Evolutionary conservation across 2,888 invertebrate species (phyloP).

Genomic region (Eupithecia subfuscata): DNA sequence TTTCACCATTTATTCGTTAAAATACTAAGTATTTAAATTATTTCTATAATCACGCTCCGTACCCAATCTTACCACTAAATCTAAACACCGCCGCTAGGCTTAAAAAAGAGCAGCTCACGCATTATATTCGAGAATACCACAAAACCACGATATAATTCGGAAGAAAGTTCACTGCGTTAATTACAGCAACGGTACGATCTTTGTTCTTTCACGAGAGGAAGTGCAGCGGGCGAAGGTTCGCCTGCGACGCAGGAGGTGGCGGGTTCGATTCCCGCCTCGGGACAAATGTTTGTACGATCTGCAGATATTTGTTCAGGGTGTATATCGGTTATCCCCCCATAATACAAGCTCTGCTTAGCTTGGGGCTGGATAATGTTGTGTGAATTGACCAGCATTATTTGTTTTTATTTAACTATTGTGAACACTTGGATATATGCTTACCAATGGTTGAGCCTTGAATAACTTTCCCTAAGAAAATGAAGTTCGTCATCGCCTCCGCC

Average conservation of each 20-base stretch:
- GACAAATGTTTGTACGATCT: too few relatives aligned
- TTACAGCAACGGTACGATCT: constrained; percentile 55
- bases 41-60: not conserved
- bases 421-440: too few relatives aligned
- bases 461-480: not conserved
- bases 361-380: too few relatives aligned
- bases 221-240: too few relatives aligned
- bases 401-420: too few relatives aligned
- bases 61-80: not conserved
- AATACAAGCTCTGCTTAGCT: too few relatives aligned
- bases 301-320: too few relatives aligned
- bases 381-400: too few relatives aligned
- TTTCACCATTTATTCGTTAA: not conserved
- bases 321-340: too few relatives aligned
- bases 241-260: too few relatives aligned
- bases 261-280: too few relatives aligned
- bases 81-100: not conserved
- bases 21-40: not conserved
- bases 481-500: not conserved
- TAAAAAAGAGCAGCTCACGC: not conserved
- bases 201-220: constrained; percentile 51
- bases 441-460: too few relatives aligned
- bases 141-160: constrained; percentile 24
- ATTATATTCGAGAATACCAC: not conserved
- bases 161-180: constrained; percentile 59